Evolutionary conservation across 2,888 invertebrate genomes (phyloP).

Genomic region (Leptarthrus brevirostris): DNA sequence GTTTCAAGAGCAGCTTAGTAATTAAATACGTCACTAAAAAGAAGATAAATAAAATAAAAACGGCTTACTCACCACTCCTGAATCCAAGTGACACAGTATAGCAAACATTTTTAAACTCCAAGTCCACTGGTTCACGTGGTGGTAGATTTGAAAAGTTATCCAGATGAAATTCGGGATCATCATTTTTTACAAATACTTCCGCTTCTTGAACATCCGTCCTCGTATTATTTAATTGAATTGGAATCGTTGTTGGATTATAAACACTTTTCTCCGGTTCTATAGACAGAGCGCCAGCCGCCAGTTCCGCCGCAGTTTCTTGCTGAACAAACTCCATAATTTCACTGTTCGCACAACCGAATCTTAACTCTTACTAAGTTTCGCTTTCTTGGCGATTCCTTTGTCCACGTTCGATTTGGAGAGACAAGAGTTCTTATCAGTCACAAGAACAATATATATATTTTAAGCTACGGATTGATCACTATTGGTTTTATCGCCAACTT

Average conservation of each 20-base stretch:
- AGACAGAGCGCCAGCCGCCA: slow-evolving; percentile 49
- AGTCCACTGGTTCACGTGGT: slow-evolving; percentile 72
- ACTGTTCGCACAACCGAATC: neutral
- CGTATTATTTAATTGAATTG: slow-evolving; percentile 47
- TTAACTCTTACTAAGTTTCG: neutral
- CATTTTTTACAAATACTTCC: slow-evolving; percentile 42
- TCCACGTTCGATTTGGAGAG: neutral
- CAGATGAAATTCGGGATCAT: slow-evolving; percentile 20
- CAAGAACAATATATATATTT: neutral
- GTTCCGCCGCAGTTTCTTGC: slow-evolving; percentile 48
- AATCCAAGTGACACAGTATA: slow-evolving; percentile 77
- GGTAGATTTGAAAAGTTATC: slow-evolving; percentile 64
- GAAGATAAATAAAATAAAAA: neutral
- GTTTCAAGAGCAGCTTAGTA: too few relatives aligned
- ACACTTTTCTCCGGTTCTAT: slow-evolving; percentile 51
- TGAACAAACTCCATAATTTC: slow-evolving; percentile 52
- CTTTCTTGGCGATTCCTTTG: neutral
- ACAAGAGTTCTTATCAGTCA: neutral
- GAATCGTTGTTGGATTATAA: slow-evolving; percentile 53
- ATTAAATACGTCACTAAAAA: too few relatives aligned
- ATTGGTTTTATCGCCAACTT: neutral
- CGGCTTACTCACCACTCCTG: slow-evolving; percentile 73
- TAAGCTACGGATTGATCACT: neutral
- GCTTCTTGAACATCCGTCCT: slow-evolving; percentile 35
- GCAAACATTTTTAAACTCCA: slow-evolving; percentile 79